Evolutionary conservation across 1,140 invertebrate species (phyloP), one percentile per base, ranked within the genome.

Genomic region (Manduca sexta): DNA sequence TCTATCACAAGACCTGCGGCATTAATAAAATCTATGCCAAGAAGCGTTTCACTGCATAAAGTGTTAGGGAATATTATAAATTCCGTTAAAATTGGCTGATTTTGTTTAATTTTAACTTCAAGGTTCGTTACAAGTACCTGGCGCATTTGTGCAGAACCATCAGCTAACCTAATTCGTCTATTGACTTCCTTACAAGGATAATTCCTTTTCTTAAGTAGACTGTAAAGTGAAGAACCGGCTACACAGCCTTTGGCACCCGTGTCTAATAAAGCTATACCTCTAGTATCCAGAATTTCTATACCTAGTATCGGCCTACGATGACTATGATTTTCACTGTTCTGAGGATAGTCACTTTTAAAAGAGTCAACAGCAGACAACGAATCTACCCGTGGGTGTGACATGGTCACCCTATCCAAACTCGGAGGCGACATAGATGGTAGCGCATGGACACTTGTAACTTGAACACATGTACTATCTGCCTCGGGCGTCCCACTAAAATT

Each of bases 1-100:
- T 55, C 42, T n/a, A 55, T 40, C 4, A 40, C 37, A 8, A 53
- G 3, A 16, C 33, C 31, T 11, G 50, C 44, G 3, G n/a, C 10
- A 3, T 14, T 16, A 16, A 52, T 42, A 47, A 53, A 53, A 30
- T 47, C 44, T 12, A 34, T 47, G 8, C 37, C 39, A 37, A 53
- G 33, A 11, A 53, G 17, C 10, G 44, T 43, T 43, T 53, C 51
- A 15, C 46, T 53, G 21, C 42, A 40, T 10, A 6, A 3, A 8
- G 44, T 18, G 17, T 46, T 33, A 13, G 44, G 44, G 10, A 46
- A 46, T 21, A 46, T 46, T 12, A 46, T 37, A 29, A 46, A 37
- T 13, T 35, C 33, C 4, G 16, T 26, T 18, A 4, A 10, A n/a
- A 46, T 8, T 15, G 17, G 4, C n/a, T n/a, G n/a, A 37, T 37